phyloP scores from a whole-genome alignment of 2,113 vertebrate genomes.

The Talpa occidentalis region DNA sequence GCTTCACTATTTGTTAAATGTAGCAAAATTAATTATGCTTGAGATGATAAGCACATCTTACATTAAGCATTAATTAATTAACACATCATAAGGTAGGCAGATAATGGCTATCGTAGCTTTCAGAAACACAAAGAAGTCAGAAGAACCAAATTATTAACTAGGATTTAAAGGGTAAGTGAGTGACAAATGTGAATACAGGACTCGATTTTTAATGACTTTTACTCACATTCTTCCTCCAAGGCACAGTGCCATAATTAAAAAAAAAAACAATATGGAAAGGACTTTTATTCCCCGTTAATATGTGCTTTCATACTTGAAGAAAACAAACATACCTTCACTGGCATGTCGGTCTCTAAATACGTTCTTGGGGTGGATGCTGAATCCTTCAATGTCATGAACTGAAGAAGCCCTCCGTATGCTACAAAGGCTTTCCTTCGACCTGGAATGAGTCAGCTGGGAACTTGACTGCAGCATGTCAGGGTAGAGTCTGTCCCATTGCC shows the following conservation, averaged over 20 bases:
- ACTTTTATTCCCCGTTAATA: conserved; percentile 4
- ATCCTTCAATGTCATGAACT: conserved; percentile 97
- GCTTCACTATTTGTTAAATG: conserved; percentile 36
- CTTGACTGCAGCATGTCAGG: conserved; percentile 92
- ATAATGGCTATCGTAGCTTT: conserved; percentile 35
- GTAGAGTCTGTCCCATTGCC: conserved; percentile 93
- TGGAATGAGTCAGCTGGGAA: conserved; percentile 92
- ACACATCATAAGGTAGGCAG: conserved; percentile 20
- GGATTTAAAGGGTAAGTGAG: conserved; percentile 34
- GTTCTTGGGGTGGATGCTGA: conserved; percentile 92
- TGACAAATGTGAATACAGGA: not conserved
- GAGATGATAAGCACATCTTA: not conserved
- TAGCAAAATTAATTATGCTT: conserved; percentile 55
- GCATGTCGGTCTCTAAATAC: conserved; percentile 93
- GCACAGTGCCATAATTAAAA: not conserved
- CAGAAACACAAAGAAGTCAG: conserved; percentile 43
- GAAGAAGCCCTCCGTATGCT: conserved; percentile 97
- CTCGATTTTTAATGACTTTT: not conserved
- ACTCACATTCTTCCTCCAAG: not conserved
- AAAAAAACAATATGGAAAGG: conserved; percentile 17
- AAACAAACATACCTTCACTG: conserved; percentile 92
- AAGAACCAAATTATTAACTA: conserved; percentile 27
- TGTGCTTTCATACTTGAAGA: conserved; percentile 15
- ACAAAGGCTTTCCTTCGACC: conserved; percentile 94
- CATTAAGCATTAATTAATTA: conserved; percentile 60